Percentiles rank a stretch among this genome's conserved stretches.
phyloP scores from a whole-genome alignment of 1,140 invertebrate species.

The Coboldia fuscipes region DNA sequence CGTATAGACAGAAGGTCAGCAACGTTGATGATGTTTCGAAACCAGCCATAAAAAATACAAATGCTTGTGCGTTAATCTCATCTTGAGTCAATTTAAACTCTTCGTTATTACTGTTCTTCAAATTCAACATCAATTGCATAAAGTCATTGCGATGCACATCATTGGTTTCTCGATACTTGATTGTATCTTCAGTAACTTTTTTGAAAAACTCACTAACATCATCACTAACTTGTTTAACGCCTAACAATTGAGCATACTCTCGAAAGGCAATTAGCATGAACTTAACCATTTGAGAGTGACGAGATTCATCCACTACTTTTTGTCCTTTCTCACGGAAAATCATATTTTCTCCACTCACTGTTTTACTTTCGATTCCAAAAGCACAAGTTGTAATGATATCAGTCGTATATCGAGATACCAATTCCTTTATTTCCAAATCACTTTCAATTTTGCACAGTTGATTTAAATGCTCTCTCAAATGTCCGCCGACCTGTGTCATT shows the following conservation, averaged over 20 bases:
- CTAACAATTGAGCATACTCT: neutral
- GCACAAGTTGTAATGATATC: conserved; percentile 16
- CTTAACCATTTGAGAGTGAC: no score
- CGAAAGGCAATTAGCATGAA: neutral
- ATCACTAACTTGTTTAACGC: neutral
- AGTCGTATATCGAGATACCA: neutral
- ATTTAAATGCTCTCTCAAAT: conserved; percentile 12
- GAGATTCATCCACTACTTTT: no score
- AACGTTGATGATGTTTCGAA: conserved; percentile 33
- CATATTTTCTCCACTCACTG: no score
- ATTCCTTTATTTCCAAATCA: neutral
- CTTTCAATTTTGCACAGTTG: conserved; percentile 8
- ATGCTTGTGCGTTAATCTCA: conserved; percentile 3
- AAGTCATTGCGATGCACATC: conserved; percentile 23
- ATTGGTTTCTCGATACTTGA: conserved; percentile 21
- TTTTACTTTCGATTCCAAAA: conserved; percentile 20
- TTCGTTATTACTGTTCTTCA: conserved; percentile 24
- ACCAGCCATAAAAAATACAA: conserved; percentile 3
- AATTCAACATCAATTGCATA: conserved; percentile 22
- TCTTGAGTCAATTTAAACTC: neutral
- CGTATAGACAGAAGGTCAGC: conserved; percentile 24
- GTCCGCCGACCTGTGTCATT: conserved; percentile 14
- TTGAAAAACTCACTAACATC: conserved; percentile 19
- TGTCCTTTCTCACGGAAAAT: no score
- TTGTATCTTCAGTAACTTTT: conserved; percentile 22